These are phyloP conservation scores for Argyrosomus regius DNA, from an alignment of 2,797 vertebrate genomes.

Conservation along the genomic window DNA sequence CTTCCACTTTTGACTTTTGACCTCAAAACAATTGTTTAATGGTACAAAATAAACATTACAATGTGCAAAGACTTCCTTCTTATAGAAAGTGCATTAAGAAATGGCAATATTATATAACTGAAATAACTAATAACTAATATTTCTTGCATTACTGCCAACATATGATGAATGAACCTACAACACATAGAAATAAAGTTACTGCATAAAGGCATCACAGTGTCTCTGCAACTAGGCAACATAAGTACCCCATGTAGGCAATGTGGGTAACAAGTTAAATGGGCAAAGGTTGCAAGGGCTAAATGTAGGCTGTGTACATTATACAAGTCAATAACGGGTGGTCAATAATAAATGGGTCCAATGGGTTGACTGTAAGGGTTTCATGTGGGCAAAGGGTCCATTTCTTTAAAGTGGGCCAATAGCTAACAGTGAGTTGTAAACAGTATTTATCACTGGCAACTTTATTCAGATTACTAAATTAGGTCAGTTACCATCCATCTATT, in stretches of 20 bases:
- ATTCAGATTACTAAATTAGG: background rate
- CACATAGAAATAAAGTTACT: background rate
- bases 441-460: background rate
- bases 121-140: background rate
- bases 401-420: background rate
- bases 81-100: background rate
- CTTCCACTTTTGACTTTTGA: background rate
- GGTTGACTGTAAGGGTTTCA: background rate
- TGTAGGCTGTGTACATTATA: background rate
- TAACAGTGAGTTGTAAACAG: background rate
- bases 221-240: conserved; percentile 14
- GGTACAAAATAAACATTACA: background rate
- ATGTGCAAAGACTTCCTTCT: background rate
- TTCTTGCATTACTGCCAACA: background rate
- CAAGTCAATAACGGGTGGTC: background rate
- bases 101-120: background rate
- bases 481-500: background rate
- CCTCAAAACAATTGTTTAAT: background rate
- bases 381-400: background rate
- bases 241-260: background rate
- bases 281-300: background rate
- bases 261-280: background rate
- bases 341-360: background rate
- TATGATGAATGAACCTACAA: background rate
- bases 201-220: background rate